Conservation (phyloP, 1,140 invertebrate genomes). For the Drosophila nikananu region DNA sequence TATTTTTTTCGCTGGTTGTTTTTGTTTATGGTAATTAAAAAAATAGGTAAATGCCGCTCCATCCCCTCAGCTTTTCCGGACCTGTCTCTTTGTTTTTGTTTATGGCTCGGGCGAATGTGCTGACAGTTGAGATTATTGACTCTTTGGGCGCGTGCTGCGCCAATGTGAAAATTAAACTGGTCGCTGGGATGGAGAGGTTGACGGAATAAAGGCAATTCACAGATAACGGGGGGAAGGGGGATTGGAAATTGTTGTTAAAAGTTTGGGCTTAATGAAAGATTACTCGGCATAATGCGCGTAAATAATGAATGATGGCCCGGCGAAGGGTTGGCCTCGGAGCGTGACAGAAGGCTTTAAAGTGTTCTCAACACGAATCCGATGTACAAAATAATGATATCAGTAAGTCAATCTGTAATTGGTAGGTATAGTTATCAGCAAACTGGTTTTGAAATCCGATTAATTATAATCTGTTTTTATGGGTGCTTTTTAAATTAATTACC, state of each 20-base stretch:
- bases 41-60: constrained; percentile 49
- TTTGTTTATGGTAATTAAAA: constrained; percentile 76
- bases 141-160: constrained; percentile 48
- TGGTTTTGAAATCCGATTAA: constrained; percentile 25
- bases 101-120: constrained; percentile 51
- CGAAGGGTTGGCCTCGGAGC: constrained; percentile 39
- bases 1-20: constrained; percentile 37
- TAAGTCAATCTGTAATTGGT: constrained; percentile 38
- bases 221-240: constrained; percentile 1
- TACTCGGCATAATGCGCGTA: constrained; percentile 56
- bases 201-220: not conserved
- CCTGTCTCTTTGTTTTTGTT: constrained; percentile 40
- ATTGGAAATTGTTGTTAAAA: constrained; percentile 58
- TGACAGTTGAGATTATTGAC: constrained; percentile 61
- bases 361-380: constrained; percentile 8
- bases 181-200: not conserved
- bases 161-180: constrained; percentile 45
- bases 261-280: constrained; percentile 61
- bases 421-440: constrained; percentile 16
- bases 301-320: constrained; percentile 54
- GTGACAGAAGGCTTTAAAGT: constrained; percentile 28
- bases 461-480: constrained; percentile 10
- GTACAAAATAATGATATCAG: constrained; percentile 31
- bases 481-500: not conserved
- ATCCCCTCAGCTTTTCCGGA: not conserved